phyloP scores from a whole-genome alignment of 1,140 invertebrate species.

The Lineus longissimus region DNA sequence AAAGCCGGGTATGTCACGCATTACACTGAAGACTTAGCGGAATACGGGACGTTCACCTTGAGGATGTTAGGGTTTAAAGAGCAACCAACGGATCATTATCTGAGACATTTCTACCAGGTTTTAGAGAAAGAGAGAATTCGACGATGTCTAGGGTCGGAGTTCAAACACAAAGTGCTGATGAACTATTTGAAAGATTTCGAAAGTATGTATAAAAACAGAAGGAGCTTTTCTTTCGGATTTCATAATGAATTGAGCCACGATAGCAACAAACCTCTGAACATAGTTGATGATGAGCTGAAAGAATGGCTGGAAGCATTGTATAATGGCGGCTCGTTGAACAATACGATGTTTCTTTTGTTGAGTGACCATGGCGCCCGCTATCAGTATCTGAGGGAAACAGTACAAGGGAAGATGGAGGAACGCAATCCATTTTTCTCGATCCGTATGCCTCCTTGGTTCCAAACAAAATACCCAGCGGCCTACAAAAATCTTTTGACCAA shows the following conservation, averaged over 20 bases:
- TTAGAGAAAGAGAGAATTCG: conserved; percentile 52
- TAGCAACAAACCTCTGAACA: conserved; percentile 74
- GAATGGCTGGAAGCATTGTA: conserved; percentile 59
- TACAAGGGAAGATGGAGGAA: conserved; percentile 57
- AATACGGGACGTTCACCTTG: conserved; percentile 85
- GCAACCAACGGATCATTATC: conserved; percentile 86
- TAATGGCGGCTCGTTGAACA: conserved; percentile 62
- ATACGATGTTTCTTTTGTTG: conserved; percentile 79
- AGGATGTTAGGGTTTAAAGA: conserved; percentile 80
- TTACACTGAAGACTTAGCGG: conserved; percentile 81
- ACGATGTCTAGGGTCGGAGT: conserved; percentile 72
- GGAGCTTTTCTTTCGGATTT: conserved; percentile 81
- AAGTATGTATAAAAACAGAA: conserved; percentile 62
- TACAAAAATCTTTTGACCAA: conserved; percentile 1
- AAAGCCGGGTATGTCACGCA: conserved; percentile 67
- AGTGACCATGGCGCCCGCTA: conserved; percentile 72
- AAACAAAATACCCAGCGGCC: neutral
- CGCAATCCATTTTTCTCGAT: conserved; percentile 31
- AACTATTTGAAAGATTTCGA: conserved; percentile 65
- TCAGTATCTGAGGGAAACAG: neutral
- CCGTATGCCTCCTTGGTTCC: neutral
- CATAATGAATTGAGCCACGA: conserved; percentile 79
- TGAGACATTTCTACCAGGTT: conserved; percentile 73
- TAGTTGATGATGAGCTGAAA: conserved; percentile 70
- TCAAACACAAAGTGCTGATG: conserved; percentile 69